A percentile compares a stretch with the other conserved stretches of the same genome.
Conservation (phyloP, 2,888 invertebrate genomes). For the Lottia scabra region DNA sequence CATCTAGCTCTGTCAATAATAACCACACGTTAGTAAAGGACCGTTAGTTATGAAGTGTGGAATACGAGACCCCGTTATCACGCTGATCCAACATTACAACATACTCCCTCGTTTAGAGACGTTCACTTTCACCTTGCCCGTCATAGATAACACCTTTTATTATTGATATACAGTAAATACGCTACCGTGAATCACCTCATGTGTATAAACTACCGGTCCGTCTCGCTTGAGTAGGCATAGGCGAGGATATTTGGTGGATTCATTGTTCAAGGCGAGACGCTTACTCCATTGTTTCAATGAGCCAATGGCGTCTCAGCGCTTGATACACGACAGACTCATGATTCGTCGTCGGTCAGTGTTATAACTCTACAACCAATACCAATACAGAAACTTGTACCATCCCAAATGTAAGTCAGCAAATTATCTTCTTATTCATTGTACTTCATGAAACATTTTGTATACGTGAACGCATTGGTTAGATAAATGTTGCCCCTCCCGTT, state of each 20-base stretch:
- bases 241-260: neutral
- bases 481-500: constrained; percentile 10
- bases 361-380: constrained; percentile 82
- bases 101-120: neutral
- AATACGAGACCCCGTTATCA: neutral
- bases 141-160: no score
- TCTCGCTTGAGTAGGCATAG: no score
- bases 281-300: constrained; percentile 10
- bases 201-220: no score
- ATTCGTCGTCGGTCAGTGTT: constrained; percentile 87
- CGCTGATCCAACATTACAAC: neutral
- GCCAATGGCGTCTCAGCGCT: constrained; percentile 29
- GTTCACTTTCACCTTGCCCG: no score
- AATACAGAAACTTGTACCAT: constrained; percentile 73
- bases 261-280: constrained; percentile 9
- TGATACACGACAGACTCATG: constrained; percentile 43
- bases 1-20: no score
- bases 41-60: no score
- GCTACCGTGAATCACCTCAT: no score
- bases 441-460: constrained; percentile 20
- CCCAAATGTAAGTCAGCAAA: constrained; percentile 82
- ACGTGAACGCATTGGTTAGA: constrained; percentile 15
- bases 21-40: no score
- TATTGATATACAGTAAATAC: no score
- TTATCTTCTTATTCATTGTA: constrained; percentile 72